Percentiles rank a stretch among this genome's conserved stretches.
Evolutionary conservation across 2,888 invertebrate genomes (phyloP).

Genomic region (Netelia melanura): DNA sequence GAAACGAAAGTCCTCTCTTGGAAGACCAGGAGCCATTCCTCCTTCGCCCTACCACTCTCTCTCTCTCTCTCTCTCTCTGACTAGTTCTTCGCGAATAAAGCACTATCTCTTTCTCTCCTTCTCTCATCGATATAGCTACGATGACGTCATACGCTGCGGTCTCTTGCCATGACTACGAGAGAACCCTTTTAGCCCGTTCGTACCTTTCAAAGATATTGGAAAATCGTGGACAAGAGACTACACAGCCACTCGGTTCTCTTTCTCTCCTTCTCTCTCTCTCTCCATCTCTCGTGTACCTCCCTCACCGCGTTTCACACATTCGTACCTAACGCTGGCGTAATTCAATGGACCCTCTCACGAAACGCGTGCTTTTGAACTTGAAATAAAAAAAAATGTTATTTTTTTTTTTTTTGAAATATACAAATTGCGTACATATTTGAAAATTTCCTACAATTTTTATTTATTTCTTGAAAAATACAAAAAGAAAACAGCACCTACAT

Average conservation of each 20-base stretch:
- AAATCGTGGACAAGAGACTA: conserved; percentile 48
- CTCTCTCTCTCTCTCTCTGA: neutral
- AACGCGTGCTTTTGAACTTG: too few species aligned
- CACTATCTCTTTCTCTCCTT: conserved; percentile 24
- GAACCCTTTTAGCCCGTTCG: conserved; percentile 41
- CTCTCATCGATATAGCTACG: conserved; percentile 50
- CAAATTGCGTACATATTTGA: too few species aligned
- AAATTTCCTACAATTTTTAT: too few species aligned
- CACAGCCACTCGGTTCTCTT: conserved; percentile 20
- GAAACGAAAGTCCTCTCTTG: conserved; percentile 28
- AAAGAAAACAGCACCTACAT: too few species aligned
- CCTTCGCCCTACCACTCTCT: too few species aligned
- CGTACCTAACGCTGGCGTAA: too few species aligned
- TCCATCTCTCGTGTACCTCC: neutral
- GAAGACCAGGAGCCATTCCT: conserved; percentile 22
- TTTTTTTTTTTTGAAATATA: too few species aligned
- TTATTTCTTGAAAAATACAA: too few species aligned
- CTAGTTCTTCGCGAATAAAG: neutral
- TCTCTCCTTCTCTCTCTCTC: conserved; percentile 1
- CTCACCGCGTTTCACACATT: too few species aligned
- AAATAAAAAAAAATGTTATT: too few species aligned
- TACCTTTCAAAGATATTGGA: conserved; percentile 64
- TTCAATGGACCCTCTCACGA: too few species aligned
- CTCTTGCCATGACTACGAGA: conserved; percentile 20
- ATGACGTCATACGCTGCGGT: conserved; percentile 40